Base-by-base conservation (phyloP, 1,140 invertebrate species). In the Meloidogyne floridensis region DNA sequence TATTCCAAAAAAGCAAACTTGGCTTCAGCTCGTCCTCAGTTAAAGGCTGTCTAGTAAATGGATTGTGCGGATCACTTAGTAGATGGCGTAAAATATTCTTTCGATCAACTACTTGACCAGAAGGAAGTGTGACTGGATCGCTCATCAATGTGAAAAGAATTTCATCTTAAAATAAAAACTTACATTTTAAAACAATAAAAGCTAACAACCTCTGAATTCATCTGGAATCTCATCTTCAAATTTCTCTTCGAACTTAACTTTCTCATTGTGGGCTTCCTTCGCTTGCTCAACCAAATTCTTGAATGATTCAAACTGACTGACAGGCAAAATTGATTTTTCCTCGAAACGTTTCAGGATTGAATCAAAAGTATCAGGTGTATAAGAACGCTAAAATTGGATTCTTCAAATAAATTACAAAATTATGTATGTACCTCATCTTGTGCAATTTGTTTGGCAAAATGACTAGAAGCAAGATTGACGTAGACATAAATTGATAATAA, bases 111-210 rank as follows among this genome's bases (percentile, higher is more conserved):
- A 98, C 93, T 87, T 95, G 95, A 80, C 96, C 96, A 80, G 95
- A 95, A 10, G 96, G 96, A 81, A 99, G 91, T 80, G 94, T 92
- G 0, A 98, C 96, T 3, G 97, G 97, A 91, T 99, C 96, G 2
- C 94, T 94, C 96, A 98, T 98, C 20, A 99, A 91, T 0, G 96
- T 98, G 88, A 96, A 95, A 96, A 98, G 98, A 1, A 99, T 91
- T 0, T 96, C 96, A 80, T 83, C 82, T 83, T 51, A 77, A 47
- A 81, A 18, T 42, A 53, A 18, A 74, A 82, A 51, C 53, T 51
- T 77, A 80, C 71, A 78, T n/a, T 15, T 83, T 13, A 80, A 47
- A 43, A 51, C 1, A 59, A 20, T 15, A 77, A 18, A 9, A n/a
- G 13, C 9, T 18, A 13, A 65, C 5, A 54, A 93, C 93, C 93